Base-by-base conservation (phyloP, 1,140 invertebrate species). In the Hormaphis cornu region DNA sequence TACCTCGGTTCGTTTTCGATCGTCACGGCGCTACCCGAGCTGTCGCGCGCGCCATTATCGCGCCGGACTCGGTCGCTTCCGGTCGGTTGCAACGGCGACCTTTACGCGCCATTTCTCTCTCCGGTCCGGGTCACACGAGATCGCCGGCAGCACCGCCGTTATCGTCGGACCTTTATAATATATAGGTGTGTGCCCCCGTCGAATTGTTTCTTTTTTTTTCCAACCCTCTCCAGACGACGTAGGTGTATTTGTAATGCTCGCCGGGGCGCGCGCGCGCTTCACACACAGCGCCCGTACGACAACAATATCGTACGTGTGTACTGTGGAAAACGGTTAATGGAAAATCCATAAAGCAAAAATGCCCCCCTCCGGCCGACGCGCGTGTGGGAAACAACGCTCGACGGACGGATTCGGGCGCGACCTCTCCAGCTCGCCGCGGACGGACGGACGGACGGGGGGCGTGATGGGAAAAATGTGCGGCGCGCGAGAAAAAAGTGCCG, bases 101-200 rank as follows among this genome's bases (percentile, higher is more conserved):
- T 66, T 66, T 35, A 50, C 61, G 61, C 40, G 42, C 61, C 61
- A 66, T 66, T 66, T 63, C 58, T 46, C 52, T 33, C 46, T 24
- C 12, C 22, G 18, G 33, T 9, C 20, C 52, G 30, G 9, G 28
- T 10, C 30, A 22, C 20, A 3, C 20, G 35, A 18, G 16, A 56
- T 56, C 53, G 53, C 53, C 53, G 53, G 22, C 14, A 12, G 16
- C 3, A 20, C 16, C 2, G 9, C 6, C 52, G 46, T 1, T 1
- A 1, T 8, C 30, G 30, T 3, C 20, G 35, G 54, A 40, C 54
- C 54, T 58, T 24, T 12, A n/a, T n/a, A n/a, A n/a, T n/a, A n/a
- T n/a, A n/a, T n/a, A n/a, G n/a, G n/a, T n/a, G n/a, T n/a, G n/a
- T n/a, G n/a, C n/a, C n/a, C n/a, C n/a, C n/a, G n/a, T n/a, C n/a